Conservation (phyloP, 1,140 invertebrate genomes). For the Hypsibius dujardini region DNA sequence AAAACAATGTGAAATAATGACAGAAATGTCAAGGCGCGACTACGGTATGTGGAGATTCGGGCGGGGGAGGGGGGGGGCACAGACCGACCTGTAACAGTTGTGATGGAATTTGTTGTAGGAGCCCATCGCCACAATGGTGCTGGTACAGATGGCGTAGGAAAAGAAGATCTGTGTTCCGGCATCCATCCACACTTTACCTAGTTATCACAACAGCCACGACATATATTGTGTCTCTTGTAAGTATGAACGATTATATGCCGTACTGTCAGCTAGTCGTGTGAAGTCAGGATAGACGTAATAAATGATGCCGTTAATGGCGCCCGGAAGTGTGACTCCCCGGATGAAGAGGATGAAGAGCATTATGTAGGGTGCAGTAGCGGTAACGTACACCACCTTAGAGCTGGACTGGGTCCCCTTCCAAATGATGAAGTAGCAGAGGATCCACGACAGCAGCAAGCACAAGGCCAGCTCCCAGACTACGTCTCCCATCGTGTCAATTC, state of each 20-base stretch:
- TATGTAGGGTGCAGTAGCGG: slow-evolving; percentile 37
- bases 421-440: slow-evolving; percentile 84
- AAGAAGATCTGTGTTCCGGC: slow-evolving; percentile 36
- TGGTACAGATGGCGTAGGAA: slow-evolving; percentile 52
- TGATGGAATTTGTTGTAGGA: slow-evolving; percentile 65
- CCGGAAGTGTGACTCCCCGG: slow-evolving; percentile 35
- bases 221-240: slow-evolving; percentile 18
- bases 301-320: slow-evolving; percentile 39
- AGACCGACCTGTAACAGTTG: slow-evolving; percentile 66
- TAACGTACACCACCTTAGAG: slow-evolving; percentile 67
- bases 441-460: slow-evolving; percentile 77
- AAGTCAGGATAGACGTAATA: slow-evolving; percentile 36
- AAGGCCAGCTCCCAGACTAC: slow-evolving; percentile 85
- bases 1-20: no score
- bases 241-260: neutral
- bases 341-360: slow-evolving; percentile 36
- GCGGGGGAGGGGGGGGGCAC: neutral
- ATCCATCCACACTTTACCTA: slow-evolving; percentile 37
- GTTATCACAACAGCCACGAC: slow-evolving; percentile 10
- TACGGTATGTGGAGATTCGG: neutral
- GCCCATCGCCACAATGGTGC: slow-evolving; percentile 57
- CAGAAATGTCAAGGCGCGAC: neutral
- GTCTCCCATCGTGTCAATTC: slow-evolving; percentile 39
- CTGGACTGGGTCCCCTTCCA: slow-evolving; percentile 96
- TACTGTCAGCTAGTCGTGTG: slow-evolving; percentile 22